A percentile compares a stretch with the other conserved stretches of the same genome.
These are phyloP conservation scores for Riparia riparia DNA, from an alignment of 2,113 vertebrate species.

Conservation along the genomic window DNA sequence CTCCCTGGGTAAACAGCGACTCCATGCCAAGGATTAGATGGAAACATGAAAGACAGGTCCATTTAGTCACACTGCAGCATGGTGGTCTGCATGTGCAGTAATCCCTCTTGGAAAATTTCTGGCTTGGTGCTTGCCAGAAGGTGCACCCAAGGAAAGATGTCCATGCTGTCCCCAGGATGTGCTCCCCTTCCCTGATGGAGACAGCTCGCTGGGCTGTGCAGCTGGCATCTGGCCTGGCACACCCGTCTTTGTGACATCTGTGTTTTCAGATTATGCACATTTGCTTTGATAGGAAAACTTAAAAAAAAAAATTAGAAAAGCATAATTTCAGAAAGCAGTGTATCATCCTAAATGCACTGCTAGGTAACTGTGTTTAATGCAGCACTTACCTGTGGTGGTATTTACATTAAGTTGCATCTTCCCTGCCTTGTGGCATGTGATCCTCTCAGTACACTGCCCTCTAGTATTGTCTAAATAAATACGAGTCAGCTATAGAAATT, in stretches of 20 bases:
- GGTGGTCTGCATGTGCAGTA: not conserved
- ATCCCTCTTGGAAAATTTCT: not conserved
- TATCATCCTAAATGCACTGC: not conserved
- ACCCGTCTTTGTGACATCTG: not conserved
- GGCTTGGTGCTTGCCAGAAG: not conserved
- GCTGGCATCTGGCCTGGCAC: not conserved
- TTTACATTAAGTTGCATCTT: not conserved
- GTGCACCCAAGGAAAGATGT: not conserved
- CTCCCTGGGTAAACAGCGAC: not conserved
- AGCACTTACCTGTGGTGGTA: not conserved
- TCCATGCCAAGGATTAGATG: not conserved
- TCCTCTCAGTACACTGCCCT: not conserved
- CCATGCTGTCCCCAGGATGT: not conserved
- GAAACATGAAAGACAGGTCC: not conserved
- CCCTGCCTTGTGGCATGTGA: not conserved
- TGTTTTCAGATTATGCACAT: not conserved
- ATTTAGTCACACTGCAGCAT: not conserved
- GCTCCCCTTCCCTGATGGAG: not conserved
- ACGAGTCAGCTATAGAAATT: conserved; percentile 42
- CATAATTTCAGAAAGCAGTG: not conserved
- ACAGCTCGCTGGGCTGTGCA: not conserved
- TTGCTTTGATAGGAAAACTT: not conserved
- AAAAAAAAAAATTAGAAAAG: not conserved
- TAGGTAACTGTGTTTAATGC: not conserved
- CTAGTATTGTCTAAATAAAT: conserved; percentile 54